A percentile compares a stretch with the other conserved stretches of the same genome.
These are phyloP conservation scores for Andinoacara biseriatus DNA, from an alignment of 2,113 vertebrate species.

Conservation along the genomic window DNA sequence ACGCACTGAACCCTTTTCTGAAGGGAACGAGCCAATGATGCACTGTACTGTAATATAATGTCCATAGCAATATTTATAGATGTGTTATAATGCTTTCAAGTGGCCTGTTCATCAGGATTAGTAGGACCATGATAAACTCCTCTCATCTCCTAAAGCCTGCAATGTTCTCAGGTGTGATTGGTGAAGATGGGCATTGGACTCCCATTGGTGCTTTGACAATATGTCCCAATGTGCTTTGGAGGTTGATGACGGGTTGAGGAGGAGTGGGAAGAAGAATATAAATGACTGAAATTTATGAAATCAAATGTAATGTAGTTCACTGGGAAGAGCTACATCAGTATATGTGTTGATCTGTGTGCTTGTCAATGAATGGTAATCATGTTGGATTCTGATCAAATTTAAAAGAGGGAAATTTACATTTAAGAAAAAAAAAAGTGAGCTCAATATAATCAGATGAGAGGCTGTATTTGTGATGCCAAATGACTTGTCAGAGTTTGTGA, in stretches of 20 bases:
- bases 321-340: constrained; percentile 71
- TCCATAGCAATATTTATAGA: constrained; percentile 87
- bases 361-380: constrained; percentile 59
- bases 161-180: constrained; percentile 73
- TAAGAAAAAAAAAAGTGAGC: constrained; percentile 69
- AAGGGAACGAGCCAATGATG: constrained; percentile 81
- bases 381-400: constrained; percentile 58
- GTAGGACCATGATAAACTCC: constrained; percentile 50
- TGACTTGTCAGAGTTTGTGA: constrained; percentile 76
- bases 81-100: constrained; percentile 77
- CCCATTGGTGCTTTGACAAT: constrained; percentile 63
- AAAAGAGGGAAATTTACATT: constrained; percentile 76
- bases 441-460: constrained; percentile 68
- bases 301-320: constrained; percentile 65
- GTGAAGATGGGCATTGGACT: constrained; percentile 42
- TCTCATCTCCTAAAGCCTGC: constrained; percentile 66
- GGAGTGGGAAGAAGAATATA: constrained; percentile 42
- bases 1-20: constrained; percentile 79
- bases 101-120: constrained; percentile 68
- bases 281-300: constrained; percentile 48
- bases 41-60: constrained; percentile 85
- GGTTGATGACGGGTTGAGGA: constrained; percentile 58
- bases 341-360: constrained; percentile 62
- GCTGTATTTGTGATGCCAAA: constrained; percentile 80
- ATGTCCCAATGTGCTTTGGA: constrained; percentile 64